Evolutionary conservation across 2,888 invertebrate genomes (phyloP), one percentile per base, ranked within the genome.

Genomic region (Sceliomorpha sp.): DNA sequence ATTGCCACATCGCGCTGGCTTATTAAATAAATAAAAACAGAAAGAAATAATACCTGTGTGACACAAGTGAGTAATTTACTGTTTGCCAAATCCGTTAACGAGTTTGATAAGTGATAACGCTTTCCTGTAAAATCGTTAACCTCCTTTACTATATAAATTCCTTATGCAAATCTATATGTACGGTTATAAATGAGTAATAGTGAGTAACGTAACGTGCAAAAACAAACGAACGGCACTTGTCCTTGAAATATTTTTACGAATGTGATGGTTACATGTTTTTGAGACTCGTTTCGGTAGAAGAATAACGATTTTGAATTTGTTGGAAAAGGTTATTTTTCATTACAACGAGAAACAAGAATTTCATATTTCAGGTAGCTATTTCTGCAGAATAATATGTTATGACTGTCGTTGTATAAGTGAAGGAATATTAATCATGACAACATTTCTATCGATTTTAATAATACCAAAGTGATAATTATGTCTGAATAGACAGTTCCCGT

Each of bases 41-140:
- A 67, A 67, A 53, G 67, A 42, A 67, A 67, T 59, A 67, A 59
- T 59, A 59, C 47, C 40, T 36, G 17, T 34, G 47, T 67, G 53
- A 67, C 67, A 59, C 67, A 47, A 59, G 59, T 60, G 47, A 67
- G 59, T 67, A 48, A 67, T 59, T 53, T 53, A 44, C 24, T 70
- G 45, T 70, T 70, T 70, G 64, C 70, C 48, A 64, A 59, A 64
- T 64, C 64, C 60, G 64, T 64, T 60, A 34, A 64, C 59, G 59
- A 70, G 55, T 63, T 63, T 59, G 63, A 64, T 70, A 59, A 55
- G 59, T 64, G 55, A 60, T 58, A 58, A 60, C 42, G 24, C 50
- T 32, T 40, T 51, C 20, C 5, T 55, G 36, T 48, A 59, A 70
- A 70, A 64, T 60, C 69, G 47, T 63, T 70, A 50, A 70, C 64